Evolutionary conservation across 2,797 vertebrate genomes (phyloP).

Genomic region (Danionella dracula): DNA sequence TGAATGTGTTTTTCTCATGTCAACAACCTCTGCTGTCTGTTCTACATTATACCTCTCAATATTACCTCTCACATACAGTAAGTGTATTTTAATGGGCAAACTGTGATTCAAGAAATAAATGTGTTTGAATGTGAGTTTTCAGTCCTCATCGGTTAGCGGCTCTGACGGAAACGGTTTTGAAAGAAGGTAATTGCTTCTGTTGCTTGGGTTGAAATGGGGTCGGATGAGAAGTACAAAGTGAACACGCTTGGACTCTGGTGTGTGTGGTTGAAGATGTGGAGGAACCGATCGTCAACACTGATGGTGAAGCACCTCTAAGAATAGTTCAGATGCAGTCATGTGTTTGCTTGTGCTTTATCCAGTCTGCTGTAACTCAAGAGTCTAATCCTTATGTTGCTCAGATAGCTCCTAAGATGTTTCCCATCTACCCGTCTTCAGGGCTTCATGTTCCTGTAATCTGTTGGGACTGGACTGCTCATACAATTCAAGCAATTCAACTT

Average conservation of each 20-base stretch:
- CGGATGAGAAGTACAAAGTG: not conserved
- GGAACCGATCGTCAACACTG: not conserved
- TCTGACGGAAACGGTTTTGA: not conserved
- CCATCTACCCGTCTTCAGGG: not conserved
- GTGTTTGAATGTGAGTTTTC: not conserved
- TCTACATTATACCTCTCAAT: no score
- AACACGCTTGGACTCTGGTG: not conserved
- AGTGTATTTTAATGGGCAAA: no score
- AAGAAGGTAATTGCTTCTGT: not conserved
- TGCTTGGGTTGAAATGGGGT: not conserved
- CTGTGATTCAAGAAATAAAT: conserved; percentile 18
- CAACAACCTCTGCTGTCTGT: not conserved
- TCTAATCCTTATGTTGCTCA: conserved; percentile 21
- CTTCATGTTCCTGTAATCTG: not conserved
- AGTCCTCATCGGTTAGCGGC: not conserved
- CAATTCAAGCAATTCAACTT: no score
- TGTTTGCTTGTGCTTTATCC: not conserved
- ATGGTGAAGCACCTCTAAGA: not conserved
- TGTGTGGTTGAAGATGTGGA: not conserved
- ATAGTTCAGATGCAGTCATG: not conserved
- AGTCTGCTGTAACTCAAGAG: conserved; percentile 18
- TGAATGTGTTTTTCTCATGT: no score
- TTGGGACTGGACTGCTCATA: no score
- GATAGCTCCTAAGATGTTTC: not conserved
- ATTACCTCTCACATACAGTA: no score